Evolutionary conservation across 1,140 invertebrate genomes (phyloP), one percentile per base, ranked within the genome.

Genomic region (Pentalonia nigronervosa): DNA sequence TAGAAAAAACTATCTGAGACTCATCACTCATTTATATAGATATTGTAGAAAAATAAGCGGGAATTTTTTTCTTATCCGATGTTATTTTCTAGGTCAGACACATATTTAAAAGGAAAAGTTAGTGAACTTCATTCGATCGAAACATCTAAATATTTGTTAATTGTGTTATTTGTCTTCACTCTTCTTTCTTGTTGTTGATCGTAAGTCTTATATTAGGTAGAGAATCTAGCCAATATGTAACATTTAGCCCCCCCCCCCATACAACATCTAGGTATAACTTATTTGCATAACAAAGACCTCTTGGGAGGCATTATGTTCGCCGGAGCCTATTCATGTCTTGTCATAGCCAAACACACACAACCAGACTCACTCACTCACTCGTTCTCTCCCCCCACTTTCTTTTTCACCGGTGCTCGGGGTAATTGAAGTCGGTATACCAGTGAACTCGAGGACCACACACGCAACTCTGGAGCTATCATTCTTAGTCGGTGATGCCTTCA

Each of bases 281-380:
- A 93, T 93, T 93, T 93, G 91, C 91, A 93, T 93, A 93, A 93
- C 91, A 93, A 93, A 93, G 91, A 93, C 81, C 91, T 86, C 91
- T 93, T 93, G 91, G 81, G 91, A 93, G 91, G 91, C 91, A 93
- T 93, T 93, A 81, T 93, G 91, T 93, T 93, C 6, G 76, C 48
- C 81, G 34, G 76, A 41, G 34, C 81, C 91, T 93, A 93, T 93
- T 93, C 91, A 86, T 93, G 91, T 93, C 91, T 93, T 93, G 91
- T 93, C 91, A 86, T 93, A 93, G 91, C 91, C 91, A 84, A 93
- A 86, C 88, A 88, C 86, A n/a, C 88, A 89, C 34, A 91, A 91
- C 60, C 91, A 92, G 91, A 92, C 91, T 81, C 60, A 36, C 76
- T 81, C n/a, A 20, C 90, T 92, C 81, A 36, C 91, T 84, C 48